Evolutionary conservation across 1,140 invertebrate species (phyloP).

Genomic region (Hetaerina americana): DNA sequence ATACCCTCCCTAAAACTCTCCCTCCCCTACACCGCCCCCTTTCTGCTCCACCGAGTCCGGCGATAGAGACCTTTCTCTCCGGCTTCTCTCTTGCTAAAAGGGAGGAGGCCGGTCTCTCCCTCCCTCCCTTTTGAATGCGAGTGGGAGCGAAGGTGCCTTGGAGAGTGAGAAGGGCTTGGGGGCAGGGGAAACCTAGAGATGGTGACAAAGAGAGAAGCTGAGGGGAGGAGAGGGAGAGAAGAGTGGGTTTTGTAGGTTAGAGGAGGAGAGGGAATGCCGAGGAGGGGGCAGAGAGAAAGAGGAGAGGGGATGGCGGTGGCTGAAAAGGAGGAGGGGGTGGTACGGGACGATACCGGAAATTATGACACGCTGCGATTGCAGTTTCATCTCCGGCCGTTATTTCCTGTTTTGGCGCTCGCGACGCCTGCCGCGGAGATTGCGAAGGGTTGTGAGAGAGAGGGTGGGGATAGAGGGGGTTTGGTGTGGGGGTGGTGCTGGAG

Average conservation of each 20-base stretch:
- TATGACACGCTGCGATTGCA: slow-evolving; percentile 6
- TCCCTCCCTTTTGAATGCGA: too few species aligned
- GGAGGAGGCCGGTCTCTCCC: too few species aligned
- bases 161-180: too few species aligned
- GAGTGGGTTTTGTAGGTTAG: neutral
- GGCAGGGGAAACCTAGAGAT: too few species aligned
- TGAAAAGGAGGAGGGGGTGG: too few species aligned
- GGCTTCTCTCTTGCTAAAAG: too few species aligned
- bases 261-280: neutral
- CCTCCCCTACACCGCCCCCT: too few species aligned
- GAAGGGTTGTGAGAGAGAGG: neutral
- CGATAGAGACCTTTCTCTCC: neutral
- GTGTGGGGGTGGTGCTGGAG: neutral
- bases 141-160: too few species aligned
- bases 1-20: too few species aligned
- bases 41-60: neutral
- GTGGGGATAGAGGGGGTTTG: neutral
- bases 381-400: slow-evolving; percentile 6
- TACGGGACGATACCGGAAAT: slow-evolving; percentile 3
- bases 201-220: too few species aligned
- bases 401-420: slow-evolving; percentile 1
- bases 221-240: neutral
- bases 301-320: too few species aligned
- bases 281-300: neutral
- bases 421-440: neutral